Percentiles rank a stretch among this genome's conserved stretches.
Conservation (phyloP, 2,113 vertebrate species). For the Pampusana beccarii region DNA sequence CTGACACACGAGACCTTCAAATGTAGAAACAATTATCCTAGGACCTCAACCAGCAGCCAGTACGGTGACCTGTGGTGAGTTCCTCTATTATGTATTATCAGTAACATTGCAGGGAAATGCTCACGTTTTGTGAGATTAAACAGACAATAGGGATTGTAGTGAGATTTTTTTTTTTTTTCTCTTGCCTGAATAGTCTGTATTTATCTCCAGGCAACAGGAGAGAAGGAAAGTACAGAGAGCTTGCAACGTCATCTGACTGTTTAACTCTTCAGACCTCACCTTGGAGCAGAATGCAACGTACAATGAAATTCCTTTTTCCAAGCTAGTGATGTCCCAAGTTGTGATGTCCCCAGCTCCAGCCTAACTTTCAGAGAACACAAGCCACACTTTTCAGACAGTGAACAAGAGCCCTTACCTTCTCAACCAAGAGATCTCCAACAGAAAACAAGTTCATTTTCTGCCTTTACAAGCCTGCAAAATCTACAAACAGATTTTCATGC, state of each 20-base stretch:
- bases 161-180: neutral
- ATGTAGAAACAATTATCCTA: neutral
- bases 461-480: neutral
- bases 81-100: neutral
- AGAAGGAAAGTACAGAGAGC: neutral
- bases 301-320: neutral
- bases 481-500: slow-evolving; percentile 1
- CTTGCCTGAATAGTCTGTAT: neutral
- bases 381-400: neutral
- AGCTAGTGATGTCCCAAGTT: neutral
- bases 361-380: slow-evolving; percentile 11
- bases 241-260: neutral
- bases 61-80: neutral
- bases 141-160: slow-evolving; percentile 12
- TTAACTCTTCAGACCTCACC: slow-evolving; percentile 25
- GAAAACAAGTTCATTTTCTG: neutral
- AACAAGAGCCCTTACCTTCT: neutral
- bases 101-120: slow-evolving; percentile 3
- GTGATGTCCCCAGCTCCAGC: neutral
- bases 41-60: neutral
- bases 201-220: slow-evolving; percentile 50
- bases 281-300: neutral
- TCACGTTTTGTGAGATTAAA: slow-evolving; percentile 54
- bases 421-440: neutral
- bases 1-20: neutral